These are phyloP conservation scores for Catonia carolina DNA, from an alignment of 2,888 invertebrate genomes.

Conservation along the genomic window DNA sequence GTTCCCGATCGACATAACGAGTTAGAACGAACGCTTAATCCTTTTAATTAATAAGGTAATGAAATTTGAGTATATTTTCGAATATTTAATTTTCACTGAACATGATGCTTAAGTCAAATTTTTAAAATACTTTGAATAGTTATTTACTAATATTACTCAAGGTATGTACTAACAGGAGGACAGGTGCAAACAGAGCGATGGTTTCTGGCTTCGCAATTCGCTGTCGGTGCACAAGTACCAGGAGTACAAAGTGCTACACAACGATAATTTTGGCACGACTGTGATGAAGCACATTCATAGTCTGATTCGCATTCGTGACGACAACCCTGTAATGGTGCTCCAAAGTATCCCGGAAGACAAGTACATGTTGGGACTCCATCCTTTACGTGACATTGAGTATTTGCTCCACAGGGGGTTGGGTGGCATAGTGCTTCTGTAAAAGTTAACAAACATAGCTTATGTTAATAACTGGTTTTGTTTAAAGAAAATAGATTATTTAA, in stretches of 20 bases:
- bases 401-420: slow-evolving; percentile 72
- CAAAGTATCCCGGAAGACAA: slow-evolving; percentile 66
- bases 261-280: slow-evolving; percentile 64
- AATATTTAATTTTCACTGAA: neutral
- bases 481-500: too few relatives aligned
- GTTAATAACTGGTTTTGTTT: too few relatives aligned
- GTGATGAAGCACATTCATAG: slow-evolving; percentile 60
- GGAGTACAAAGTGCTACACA: slow-evolving; percentile 63
- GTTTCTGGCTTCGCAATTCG: slow-evolving; percentile 68
- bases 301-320: slow-evolving; percentile 77
- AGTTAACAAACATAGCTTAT: neutral
- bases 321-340: slow-evolving; percentile 70
- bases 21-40: too few relatives aligned
- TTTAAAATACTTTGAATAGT: neutral
- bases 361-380: slow-evolving; percentile 72
- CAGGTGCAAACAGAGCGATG: slow-evolving; percentile 74
- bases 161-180: slow-evolving; percentile 56
- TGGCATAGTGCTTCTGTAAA: slow-evolving; percentile 71
- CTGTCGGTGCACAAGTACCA: slow-evolving; percentile 66
- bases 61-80: neutral
- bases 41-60: too few relatives aligned
- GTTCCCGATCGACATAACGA: too few relatives aligned
- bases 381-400: slow-evolving; percentile 73
- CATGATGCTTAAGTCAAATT: neutral
- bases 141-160: too few relatives aligned